phyloP scores from a whole-genome alignment of 2,797 vertebrate species.

The Yasuhikotakia modesta region DNA sequence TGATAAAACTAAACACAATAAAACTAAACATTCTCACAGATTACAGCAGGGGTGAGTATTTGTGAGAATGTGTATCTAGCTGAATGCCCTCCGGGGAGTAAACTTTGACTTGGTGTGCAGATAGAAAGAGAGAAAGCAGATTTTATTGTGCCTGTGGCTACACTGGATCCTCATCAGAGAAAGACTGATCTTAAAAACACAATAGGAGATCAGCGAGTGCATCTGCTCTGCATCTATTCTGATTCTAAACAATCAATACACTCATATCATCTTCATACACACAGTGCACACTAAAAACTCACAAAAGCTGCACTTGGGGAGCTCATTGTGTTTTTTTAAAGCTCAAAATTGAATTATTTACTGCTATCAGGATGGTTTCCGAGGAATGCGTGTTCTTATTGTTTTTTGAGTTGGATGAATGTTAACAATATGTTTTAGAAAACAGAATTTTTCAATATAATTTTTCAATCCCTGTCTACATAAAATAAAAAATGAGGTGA shows the following conservation, averaged over 20 bases:
- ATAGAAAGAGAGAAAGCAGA: slow-evolving; percentile 47
- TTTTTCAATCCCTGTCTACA: background rate
- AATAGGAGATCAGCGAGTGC: slow-evolving; percentile 51
- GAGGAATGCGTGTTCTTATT: slow-evolving; percentile 3
- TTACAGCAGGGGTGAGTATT: background rate
- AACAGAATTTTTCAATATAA: slow-evolving; percentile 7
- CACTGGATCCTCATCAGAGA: slow-evolving; percentile 67
- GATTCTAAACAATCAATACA: slow-evolving; percentile 59
- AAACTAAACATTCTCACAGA: slow-evolving; percentile 12
- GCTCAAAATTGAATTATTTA: slow-evolving; percentile 23
- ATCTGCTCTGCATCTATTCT: slow-evolving; percentile 51
- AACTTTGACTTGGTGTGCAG: slow-evolving; percentile 61
- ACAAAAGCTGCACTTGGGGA: slow-evolving; percentile 19
- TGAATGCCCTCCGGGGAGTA: slow-evolving; percentile 57
- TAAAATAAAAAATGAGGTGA: slow-evolving; percentile 14
- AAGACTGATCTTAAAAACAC: slow-evolving; percentile 55
- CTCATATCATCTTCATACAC: slow-evolving; percentile 47
- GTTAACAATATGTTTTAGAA: slow-evolving; percentile 18
- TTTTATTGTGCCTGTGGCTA: slow-evolving; percentile 59
- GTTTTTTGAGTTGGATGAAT: slow-evolving; percentile 9
- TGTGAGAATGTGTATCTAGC: slow-evolving; percentile 13
- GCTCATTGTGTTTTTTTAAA: background rate
- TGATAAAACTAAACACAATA: background rate
- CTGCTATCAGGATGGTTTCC: slow-evolving; percentile 15
- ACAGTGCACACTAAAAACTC: slow-evolving; percentile 9